These are phyloP conservation scores for Saccostrea glomerata DNA, from an alignment of 1,140 invertebrate genomes.

Conservation along the genomic window DNA sequence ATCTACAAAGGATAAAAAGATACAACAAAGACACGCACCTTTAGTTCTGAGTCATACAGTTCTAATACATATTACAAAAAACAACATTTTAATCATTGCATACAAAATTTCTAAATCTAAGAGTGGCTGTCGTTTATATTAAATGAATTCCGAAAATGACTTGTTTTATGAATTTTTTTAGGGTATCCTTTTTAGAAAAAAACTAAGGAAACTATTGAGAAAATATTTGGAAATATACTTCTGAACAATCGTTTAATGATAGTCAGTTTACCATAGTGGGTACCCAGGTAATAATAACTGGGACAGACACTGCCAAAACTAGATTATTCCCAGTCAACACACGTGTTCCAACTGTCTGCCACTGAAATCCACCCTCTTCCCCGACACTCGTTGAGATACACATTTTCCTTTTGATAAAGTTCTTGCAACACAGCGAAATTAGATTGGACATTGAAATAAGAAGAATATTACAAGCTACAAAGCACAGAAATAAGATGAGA, in stretches of 20 bases:
- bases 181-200: no score
- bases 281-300: conserved; percentile 64
- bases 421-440: conserved; percentile 44
- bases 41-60: background rate
- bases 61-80: no score
- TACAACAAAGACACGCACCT: no score
- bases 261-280: conserved; percentile 60
- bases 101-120: background rate
- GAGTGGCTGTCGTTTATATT: background rate
- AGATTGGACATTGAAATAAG: conserved; percentile 44
- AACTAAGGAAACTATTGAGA: no score
- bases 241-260: background rate
- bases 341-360: conserved; percentile 56
- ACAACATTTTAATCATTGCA: no score
- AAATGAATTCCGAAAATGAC: no score
- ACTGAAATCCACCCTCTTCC: conserved; percentile 24
- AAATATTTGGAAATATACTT: no score
- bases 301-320: conserved; percentile 55
- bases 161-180: no score
- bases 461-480: conserved; percentile 59
- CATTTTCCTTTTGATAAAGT: conserved; percentile 42
- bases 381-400: conserved; percentile 5
- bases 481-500: conserved; percentile 56
- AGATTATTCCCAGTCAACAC: conserved; percentile 57
- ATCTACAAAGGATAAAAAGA: conserved; percentile 59